Evolutionary conservation across 2,888 invertebrate genomes (phyloP).

Genomic region (Heteromurus nitidus): DNA sequence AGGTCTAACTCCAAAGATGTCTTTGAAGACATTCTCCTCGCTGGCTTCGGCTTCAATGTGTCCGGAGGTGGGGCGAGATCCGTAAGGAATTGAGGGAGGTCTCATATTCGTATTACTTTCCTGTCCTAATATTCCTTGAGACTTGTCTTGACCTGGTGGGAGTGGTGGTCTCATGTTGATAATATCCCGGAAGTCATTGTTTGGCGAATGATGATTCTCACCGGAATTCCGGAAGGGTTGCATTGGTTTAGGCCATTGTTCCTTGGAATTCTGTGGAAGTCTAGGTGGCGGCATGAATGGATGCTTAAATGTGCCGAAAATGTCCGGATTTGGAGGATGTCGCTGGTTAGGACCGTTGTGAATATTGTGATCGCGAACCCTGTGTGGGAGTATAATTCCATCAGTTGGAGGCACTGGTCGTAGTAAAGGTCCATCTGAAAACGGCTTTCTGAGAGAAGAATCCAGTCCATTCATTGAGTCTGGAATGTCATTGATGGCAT

Average conservation of each 20-base stretch:
- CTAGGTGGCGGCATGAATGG: slow-evolving; percentile 46
- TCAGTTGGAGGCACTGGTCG: slow-evolving; percentile 60
- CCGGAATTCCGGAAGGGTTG: slow-evolving; percentile 54
- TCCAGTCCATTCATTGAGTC: slow-evolving; percentile 33
- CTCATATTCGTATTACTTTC: slow-evolving; percentile 18
- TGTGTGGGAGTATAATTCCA: slow-evolving; percentile 57
- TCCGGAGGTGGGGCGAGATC: too few species aligned
- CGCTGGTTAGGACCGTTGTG: not conserved
- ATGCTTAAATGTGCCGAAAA: slow-evolving; percentile 37
- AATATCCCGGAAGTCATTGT: slow-evolving; percentile 34
- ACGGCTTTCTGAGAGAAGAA: slow-evolving; percentile 37
- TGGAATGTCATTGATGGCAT: slow-evolving; percentile 52
- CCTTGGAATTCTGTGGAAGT: slow-evolving; percentile 16
- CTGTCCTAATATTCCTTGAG: not conserved
- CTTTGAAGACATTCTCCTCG: slow-evolving; percentile 61
- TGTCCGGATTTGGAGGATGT: slow-evolving; percentile 44
- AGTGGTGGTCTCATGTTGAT: slow-evolving; percentile 50
- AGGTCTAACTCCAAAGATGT: slow-evolving; percentile 44
- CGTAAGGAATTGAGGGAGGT: slow-evolving; percentile 11
- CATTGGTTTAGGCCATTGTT: slow-evolving; percentile 36
- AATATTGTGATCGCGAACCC: slow-evolving; percentile 32
- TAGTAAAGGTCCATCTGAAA: slow-evolving; percentile 48
- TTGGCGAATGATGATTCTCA: not conserved
- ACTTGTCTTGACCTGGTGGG: not conserved
- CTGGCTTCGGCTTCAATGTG: slow-evolving; percentile 10